A percentile compares a stretch with the other conserved stretches of the same genome.
These are phyloP conservation scores for Drosophila mayaguana DNA, from an alignment of 2,888 invertebrate species.

Conservation along the genomic window DNA sequence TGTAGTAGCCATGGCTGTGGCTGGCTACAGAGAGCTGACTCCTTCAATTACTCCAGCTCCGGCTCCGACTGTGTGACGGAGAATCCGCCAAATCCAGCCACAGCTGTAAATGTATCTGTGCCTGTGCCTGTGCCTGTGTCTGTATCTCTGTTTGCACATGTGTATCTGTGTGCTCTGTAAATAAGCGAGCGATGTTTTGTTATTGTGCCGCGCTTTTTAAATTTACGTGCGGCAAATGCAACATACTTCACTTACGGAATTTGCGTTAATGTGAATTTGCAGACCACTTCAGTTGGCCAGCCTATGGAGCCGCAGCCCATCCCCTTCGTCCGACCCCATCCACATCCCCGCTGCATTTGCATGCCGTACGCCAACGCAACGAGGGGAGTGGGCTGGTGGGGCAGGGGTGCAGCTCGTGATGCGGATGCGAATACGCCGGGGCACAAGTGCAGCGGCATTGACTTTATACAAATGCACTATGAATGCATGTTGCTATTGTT, in stretches of 20 bases:
- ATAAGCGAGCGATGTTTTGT: conserved; percentile 73
- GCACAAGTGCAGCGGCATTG: conserved; percentile 78
- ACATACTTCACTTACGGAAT: conserved; percentile 81
- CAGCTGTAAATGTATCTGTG: conserved; percentile 42
- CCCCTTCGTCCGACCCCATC: no score
- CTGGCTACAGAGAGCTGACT: conserved; percentile 35
- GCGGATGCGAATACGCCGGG: conserved; percentile 40
- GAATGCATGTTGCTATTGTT: conserved; percentile 71
- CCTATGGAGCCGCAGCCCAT: not conserved
- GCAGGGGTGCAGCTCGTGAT: conserved; percentile 18
- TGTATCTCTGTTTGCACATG: conserved; percentile 6
- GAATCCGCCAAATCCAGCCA: conserved; percentile 42
- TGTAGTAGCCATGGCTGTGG: conserved; percentile 25
- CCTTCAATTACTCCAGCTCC: conserved; percentile 53
- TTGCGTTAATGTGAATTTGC: conserved; percentile 81
- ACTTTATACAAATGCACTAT: conserved; percentile 74
- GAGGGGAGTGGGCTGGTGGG: conserved; percentile 2
- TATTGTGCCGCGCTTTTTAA: conserved; percentile 77
- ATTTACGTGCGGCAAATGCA: conserved; percentile 82
- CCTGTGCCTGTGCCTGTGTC: conserved; percentile 19
- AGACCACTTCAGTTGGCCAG: conserved; percentile 79
- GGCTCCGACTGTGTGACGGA: conserved; percentile 7
- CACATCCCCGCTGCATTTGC: conserved; percentile 55
- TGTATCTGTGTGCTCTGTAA: conserved; percentile 38
- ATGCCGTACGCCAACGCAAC: conserved; percentile 38